These are phyloP conservation scores for Morus bassanus DNA, from an alignment of 2,797 vertebrate species.

Conservation along the genomic window DNA sequence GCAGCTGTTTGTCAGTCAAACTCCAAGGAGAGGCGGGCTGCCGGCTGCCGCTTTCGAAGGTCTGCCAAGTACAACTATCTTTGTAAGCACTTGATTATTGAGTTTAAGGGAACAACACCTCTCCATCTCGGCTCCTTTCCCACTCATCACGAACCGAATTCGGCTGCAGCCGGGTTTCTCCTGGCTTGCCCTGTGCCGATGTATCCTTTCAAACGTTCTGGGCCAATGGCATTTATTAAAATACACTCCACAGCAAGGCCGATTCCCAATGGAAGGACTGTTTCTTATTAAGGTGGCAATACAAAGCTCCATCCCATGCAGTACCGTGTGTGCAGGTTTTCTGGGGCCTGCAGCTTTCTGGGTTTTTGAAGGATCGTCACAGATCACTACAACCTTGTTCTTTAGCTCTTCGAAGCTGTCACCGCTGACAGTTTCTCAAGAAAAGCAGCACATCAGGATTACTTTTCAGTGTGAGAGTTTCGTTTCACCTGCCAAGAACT, in stretches of 20 bases:
- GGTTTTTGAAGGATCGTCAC: background rate
- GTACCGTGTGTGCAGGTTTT: background rate
- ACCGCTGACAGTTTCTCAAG: background rate
- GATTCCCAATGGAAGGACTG: background rate
- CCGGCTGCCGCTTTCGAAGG: background rate
- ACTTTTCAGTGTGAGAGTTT: background rate
- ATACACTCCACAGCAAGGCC: background rate
- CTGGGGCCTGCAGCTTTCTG: background rate
- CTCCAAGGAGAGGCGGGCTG: background rate
- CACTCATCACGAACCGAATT: background rate
- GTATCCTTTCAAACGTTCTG: background rate
- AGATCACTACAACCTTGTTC: background rate
- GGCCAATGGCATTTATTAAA: background rate
- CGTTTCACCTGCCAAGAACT: background rate
- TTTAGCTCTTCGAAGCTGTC: background rate
- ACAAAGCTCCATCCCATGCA: background rate
- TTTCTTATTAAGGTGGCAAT: background rate
- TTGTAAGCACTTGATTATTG: background rate
- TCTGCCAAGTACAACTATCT: background rate
- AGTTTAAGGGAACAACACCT: background rate
- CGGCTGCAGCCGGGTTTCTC: background rate
- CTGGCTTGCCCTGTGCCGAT: background rate
- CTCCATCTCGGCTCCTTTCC: background rate
- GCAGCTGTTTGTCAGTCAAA: background rate
- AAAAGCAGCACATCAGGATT: background rate